Percentiles rank a stretch among this genome's conserved stretches.
Conservation (phyloP, 2,797 vertebrate genomes). For the Vultur gryphus region DNA sequence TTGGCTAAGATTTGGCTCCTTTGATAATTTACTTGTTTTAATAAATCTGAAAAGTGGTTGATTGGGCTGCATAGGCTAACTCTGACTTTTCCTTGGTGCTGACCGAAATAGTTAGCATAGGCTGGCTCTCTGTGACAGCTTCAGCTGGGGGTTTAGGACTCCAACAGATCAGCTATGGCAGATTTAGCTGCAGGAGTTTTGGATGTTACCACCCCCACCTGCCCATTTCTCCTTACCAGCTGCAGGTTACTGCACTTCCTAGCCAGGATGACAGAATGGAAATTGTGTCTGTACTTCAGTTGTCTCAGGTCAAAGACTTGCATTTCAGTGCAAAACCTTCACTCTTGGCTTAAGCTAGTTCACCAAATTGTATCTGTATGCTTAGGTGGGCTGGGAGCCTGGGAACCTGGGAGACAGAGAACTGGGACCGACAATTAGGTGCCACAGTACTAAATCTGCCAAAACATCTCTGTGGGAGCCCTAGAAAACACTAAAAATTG, state of each 20-base stretch:
- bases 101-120: not conserved
- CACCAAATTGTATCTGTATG: not conserved
- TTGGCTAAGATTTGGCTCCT: not conserved
- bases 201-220: not conserved
- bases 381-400: not conserved
- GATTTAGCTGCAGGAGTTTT: not conserved
- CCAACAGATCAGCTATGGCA: not conserved
- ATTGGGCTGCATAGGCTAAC: not conserved
- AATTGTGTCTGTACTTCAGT: not conserved
- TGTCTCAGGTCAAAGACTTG: not conserved
- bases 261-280: not conserved
- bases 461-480: not conserved
- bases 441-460: not conserved
- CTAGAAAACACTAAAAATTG: not conserved
- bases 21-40: not conserved
- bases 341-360: not conserved
- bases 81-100: not conserved
- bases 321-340: not conserved
- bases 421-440: not conserved
- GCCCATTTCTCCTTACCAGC: not conserved
- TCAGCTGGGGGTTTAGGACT: not conserved
- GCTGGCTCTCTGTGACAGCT: not conserved
- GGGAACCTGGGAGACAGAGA: not conserved
- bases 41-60: not conserved
- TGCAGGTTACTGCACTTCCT: not conserved